Evolutionary conservation across 2,113 vertebrate genomes (phyloP).

Genomic region (Scomber scombrus): DNA sequence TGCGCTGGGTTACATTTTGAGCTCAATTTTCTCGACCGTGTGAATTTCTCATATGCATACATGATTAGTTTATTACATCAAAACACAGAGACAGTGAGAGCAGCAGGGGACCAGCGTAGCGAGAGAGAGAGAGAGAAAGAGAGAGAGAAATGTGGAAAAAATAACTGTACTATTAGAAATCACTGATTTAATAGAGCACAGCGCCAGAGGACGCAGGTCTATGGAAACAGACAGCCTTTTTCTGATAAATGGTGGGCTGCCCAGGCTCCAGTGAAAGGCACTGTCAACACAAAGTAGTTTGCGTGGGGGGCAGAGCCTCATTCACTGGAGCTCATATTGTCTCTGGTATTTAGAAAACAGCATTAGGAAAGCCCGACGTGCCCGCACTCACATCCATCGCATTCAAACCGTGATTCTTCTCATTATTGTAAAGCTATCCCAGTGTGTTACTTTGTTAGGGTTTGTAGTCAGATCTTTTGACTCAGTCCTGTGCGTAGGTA

Average conservation of each 20-base stretch:
- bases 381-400: slow-evolving; percentile 45
- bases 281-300: slow-evolving; percentile 71
- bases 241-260: slow-evolving; percentile 64
- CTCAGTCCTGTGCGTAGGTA: slow-evolving; percentile 61
- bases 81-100: slow-evolving; percentile 9
- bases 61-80: slow-evolving; percentile 20
- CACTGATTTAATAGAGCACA: slow-evolving; percentile 51
- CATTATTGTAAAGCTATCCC: slow-evolving; percentile 42
- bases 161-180: slow-evolving; percentile 41
- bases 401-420: slow-evolving; percentile 31
- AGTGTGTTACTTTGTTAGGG: slow-evolving; percentile 43
- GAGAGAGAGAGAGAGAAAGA: slow-evolving; percentile 18
- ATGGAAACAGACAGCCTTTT: slow-evolving; percentile 65
- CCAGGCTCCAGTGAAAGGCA: slow-evolving; percentile 57
- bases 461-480: slow-evolving; percentile 55
- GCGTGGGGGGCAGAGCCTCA: slow-evolving; percentile 52
- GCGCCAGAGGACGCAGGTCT: slow-evolving; percentile 65
- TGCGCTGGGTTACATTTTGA: slow-evolving; percentile 9
- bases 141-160: slow-evolving; percentile 14
- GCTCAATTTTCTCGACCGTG: neutral
- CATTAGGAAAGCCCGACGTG: slow-evolving; percentile 58
- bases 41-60: neutral
- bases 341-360: slow-evolving; percentile 65
- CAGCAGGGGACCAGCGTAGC: neutral
- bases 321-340: slow-evolving; percentile 65